These are phyloP conservation scores for Ceratina calcarata DNA, from an alignment of 1,140 invertebrate species.

Conservation along the genomic window DNA sequence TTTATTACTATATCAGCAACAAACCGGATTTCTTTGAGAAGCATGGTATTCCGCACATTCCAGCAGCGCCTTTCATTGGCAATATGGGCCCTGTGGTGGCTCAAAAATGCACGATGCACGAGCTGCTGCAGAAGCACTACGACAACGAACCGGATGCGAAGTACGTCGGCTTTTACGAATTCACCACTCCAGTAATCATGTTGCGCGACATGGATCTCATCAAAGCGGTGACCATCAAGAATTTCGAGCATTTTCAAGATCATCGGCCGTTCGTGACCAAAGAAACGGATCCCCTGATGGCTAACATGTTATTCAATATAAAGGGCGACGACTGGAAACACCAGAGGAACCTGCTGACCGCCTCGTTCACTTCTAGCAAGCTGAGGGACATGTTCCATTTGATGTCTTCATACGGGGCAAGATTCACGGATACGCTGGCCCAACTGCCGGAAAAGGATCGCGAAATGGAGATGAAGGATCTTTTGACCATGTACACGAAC, in stretches of 20 bases:
- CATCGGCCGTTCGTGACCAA: constrained; percentile 68
- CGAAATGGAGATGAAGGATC: constrained; percentile 25
- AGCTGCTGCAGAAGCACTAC: background rate
- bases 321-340: constrained; percentile 69
- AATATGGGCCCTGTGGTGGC: constrained; percentile 18
- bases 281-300: constrained; percentile 66
- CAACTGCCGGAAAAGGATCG: constrained; percentile 8
- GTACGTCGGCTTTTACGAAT: constrained; percentile 65
- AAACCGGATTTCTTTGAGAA: constrained; percentile 18
- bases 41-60: constrained; percentile 10
- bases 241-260: constrained; percentile 71
- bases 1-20: constrained; percentile 12
- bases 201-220: constrained; percentile 76
- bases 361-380: constrained; percentile 73
- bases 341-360: constrained; percentile 64
- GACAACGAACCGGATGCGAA: constrained; percentile 41
- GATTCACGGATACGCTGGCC: constrained; percentile 62
- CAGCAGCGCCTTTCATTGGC: constrained; percentile 55
- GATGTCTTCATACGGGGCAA: constrained; percentile 52
- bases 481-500: constrained; percentile 76
- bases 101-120: background rate
- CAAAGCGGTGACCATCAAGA: constrained; percentile 64
- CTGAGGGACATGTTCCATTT: constrained; percentile 68
- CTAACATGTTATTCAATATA: constrained; percentile 68
- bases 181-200: constrained; percentile 66